A percentile compares a stretch with the other conserved stretches of the same genome.
Conservation (phyloP, 1,140 invertebrate species). For the Lordiphosa clarofinis region DNA sequence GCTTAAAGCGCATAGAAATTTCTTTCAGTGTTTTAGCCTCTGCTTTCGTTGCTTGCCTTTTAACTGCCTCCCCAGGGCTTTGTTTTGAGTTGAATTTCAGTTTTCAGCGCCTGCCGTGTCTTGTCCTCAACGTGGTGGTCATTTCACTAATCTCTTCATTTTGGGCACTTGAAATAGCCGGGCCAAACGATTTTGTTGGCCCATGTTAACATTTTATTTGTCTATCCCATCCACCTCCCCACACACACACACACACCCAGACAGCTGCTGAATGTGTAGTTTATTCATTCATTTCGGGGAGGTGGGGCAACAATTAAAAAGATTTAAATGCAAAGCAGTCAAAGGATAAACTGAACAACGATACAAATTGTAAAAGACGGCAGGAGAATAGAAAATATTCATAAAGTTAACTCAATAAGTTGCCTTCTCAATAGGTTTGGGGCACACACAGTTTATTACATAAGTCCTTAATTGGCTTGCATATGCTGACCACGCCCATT, state of each 20-base stretch:
- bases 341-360: constrained; percentile 11
- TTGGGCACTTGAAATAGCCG: constrained; percentile 20
- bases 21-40: constrained; percentile 17
- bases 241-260: constrained; percentile 12
- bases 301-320: constrained; percentile 56
- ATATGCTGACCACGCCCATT: no score
- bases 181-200: constrained; percentile 47
- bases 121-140: constrained; percentile 23
- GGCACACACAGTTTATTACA: no score
- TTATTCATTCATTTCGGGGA: constrained; percentile 17
- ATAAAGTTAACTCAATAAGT: no score
- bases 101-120: constrained; percentile 59
- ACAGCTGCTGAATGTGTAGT: constrained; percentile 56
- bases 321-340: constrained; percentile 71
- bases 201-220: constrained; percentile 75
- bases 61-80: constrained; percentile 37
- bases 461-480: no score
- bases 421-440: no score
- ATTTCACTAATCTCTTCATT: constrained; percentile 77
- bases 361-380: no score
- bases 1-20: not conserved
- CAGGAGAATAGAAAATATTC: not conserved
- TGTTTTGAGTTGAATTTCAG: constrained; percentile 28
- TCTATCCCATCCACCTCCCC: constrained; percentile 24
- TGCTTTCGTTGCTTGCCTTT: constrained; percentile 39